Percentiles rank a stretch among this genome's conserved stretches.
These are phyloP conservation scores for Hylomyscus alleni DNA, from an alignment of 2,797 vertebrate genomes.

Conservation along the genomic window DNA sequence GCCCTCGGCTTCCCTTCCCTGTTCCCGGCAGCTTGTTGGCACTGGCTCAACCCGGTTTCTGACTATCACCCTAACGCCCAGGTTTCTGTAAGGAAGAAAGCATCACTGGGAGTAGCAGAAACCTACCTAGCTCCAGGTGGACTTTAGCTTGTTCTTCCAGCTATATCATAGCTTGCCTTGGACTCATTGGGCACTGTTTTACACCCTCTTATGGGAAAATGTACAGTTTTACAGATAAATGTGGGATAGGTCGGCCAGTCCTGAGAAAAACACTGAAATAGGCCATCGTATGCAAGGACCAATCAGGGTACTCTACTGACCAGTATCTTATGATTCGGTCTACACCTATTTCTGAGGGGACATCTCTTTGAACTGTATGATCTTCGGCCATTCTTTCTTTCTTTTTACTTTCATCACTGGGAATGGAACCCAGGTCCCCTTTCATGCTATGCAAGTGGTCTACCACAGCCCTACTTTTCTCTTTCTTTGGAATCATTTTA, in stretches of 20 bases:
- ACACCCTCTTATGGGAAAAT: slow-evolving; percentile 27
- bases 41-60: slow-evolving; percentile 18
- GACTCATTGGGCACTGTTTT: neutral
- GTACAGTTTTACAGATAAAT: neutral
- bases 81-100: slow-evolving; percentile 46
- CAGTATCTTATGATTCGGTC: neutral
- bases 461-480: neutral
- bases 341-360: neutral
- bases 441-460: neutral
- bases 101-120: neutral
- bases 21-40: neutral
- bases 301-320: neutral
- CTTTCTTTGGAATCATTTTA: slow-evolving; percentile 3
- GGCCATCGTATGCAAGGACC: neutral
- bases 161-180: slow-evolving; percentile 3
- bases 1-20: slow-evolving; percentile 36
- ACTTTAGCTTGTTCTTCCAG: slow-evolving; percentile 55
- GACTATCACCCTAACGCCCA: slow-evolving; percentile 19
- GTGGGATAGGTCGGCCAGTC: neutral
- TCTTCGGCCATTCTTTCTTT: neutral
- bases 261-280: neutral
- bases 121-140: slow-evolving; percentile 31
- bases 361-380: neutral
- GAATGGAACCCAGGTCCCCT: neutral
- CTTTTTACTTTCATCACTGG: neutral